Evolutionary conservation across 2,888 invertebrate genomes (phyloP), one percentile per base, ranked within the genome.

Genomic region (Metalampra italica): DNA sequence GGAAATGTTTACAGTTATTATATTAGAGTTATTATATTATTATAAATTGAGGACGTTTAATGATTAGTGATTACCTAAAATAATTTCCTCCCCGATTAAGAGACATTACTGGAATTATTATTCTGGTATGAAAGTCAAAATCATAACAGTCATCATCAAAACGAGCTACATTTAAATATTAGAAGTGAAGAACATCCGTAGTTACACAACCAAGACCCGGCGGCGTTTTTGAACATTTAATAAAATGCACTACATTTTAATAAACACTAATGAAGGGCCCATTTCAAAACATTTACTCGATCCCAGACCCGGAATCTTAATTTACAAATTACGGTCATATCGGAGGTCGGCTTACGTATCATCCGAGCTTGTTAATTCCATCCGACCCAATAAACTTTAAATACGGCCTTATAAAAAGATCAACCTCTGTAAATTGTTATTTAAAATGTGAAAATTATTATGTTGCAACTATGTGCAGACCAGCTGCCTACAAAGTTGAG

Each of bases 391-490:
- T 77, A 72, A 82, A 78, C 61, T 71, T 71, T 67, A 64, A 74
- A 78, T 71, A 67, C 54, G 57, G 53, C 61, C 59, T 56, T 61
- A 59, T 60, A 62, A 60, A n/a, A 66, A 62, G 63, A 69, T 70
- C 55, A 68, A 68, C 64, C 68, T 66, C 66, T 58, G 59, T 64
- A 62, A 68, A 67, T 69, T 72, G 76, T 78, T 82, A 75, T 78
- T 82, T 80, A 73, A 69, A 74, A 85, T 72, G 82, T 82, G 80
- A 80, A 85, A 85, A 84, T 82, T 83, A 72, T 75, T 75, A 73
- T 62, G 71, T 73, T 69, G 70, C 71, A 67, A 73, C 62, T 68
- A 69, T 60, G 60, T 47, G 71, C 72, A 56, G 62, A 68, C 62
- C 82, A 78, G 80, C 82, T 81, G 81, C 69, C 52, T 62, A 72